Conservation (phyloP, 2,888 invertebrate genomes). For the Callyntrura sp. region DNA sequence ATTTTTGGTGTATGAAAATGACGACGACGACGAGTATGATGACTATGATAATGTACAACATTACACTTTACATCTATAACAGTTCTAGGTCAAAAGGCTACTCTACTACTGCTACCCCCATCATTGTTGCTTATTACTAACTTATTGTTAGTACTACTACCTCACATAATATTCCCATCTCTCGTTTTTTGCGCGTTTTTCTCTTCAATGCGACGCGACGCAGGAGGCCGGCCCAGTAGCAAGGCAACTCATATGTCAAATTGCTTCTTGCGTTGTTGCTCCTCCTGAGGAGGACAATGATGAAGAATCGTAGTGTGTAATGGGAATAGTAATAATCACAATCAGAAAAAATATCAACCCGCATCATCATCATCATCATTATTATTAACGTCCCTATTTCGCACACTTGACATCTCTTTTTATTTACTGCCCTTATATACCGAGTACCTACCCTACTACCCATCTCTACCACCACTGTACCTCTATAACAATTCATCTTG, state of each 20-base stretch:
- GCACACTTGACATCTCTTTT: constrained; percentile 21
- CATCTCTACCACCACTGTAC: too few species aligned
- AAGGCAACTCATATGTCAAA: constrained; percentile 69
- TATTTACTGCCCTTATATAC: not conserved
- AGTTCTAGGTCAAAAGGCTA: constrained; percentile 73
- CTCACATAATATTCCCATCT: too few species aligned
- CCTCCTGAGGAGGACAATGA: constrained; percentile 28
- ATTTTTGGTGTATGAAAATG: constrained; percentile 58
- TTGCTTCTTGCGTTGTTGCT: not conserved
- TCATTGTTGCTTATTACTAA: too few species aligned
- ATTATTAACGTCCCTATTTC: not conserved
- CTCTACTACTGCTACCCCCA: not conserved
- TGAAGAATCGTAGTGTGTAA: constrained; percentile 20
- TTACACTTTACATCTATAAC: constrained; percentile 52
- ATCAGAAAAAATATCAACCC: constrained; percentile 8
- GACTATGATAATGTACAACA: not conserved
- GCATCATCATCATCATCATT: constrained; percentile 24
- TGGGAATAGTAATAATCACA: too few species aligned
- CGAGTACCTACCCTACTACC: not conserved
- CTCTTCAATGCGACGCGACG: too few species aligned
- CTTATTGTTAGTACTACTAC: too few species aligned
- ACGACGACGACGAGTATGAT: not conserved
- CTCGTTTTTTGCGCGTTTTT: constrained; percentile 17
- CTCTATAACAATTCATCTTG: too few species aligned
- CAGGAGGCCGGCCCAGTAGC: constrained; percentile 58